Evolutionary conservation across 2,113 vertebrate species (phyloP).

Genomic region (Copsychus sechellarum): DNA sequence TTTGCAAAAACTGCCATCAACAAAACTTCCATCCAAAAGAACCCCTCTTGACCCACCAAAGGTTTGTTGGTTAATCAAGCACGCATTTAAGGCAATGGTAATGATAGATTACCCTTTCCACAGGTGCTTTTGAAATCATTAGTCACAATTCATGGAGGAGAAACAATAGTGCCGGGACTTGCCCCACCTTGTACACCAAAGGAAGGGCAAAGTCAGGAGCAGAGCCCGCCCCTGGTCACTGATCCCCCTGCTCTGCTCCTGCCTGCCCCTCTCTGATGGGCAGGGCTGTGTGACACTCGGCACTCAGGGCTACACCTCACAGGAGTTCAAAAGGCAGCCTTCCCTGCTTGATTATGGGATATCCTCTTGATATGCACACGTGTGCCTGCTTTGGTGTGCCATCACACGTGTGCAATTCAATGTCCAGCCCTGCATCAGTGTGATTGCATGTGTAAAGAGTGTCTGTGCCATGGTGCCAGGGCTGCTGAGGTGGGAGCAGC

Average conservation of each 20-base stretch:
- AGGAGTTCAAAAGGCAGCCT: neutral
- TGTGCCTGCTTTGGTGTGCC: neutral
- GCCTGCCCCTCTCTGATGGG: neutral
- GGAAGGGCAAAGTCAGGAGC: neutral
- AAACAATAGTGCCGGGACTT: neutral
- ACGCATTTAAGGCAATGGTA: neutral
- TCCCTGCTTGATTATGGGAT: neutral
- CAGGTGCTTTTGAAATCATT: neutral
- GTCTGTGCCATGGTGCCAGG: fast-evolving
- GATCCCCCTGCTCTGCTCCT: neutral
- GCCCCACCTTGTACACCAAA: neutral
- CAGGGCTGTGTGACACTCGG: fast-evolving
- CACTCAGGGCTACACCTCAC: neutral
- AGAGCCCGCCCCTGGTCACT: neutral
- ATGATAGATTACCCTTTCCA: neutral
- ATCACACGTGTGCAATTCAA: fast-evolving
- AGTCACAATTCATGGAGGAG: neutral
- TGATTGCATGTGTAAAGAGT: fast-evolving
- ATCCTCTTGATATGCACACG: fast-evolving
- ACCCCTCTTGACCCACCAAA: neutral
- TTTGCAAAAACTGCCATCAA: neutral
- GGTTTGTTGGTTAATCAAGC: neutral
- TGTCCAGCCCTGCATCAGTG: fast-evolving
- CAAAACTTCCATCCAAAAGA: neutral
- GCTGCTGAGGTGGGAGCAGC: neutral